phyloP scores from a whole-genome alignment of 2,113 vertebrate genomes.

The Gadus chalcogrammus region DNA sequence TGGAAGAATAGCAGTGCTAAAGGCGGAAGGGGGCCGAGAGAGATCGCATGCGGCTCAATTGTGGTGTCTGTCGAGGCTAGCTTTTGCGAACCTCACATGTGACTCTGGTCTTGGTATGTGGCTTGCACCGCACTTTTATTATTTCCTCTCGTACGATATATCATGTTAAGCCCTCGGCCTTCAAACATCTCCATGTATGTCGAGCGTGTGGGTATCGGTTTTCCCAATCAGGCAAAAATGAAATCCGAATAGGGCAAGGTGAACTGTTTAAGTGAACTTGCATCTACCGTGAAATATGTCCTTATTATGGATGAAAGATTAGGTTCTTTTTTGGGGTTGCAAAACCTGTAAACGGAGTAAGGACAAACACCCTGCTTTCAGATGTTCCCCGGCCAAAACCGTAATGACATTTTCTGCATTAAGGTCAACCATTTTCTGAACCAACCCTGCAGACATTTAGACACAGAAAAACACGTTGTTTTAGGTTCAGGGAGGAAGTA shows the following conservation, averaged over 20 bases:
- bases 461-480: conserved; percentile 29
- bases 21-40: conserved; percentile 34
- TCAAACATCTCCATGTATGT: conserved; percentile 41
- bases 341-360: conserved; percentile 55
- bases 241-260: conserved; percentile 66
- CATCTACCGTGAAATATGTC: conserved; percentile 74
- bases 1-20: conserved; percentile 33
- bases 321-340: conserved; percentile 55
- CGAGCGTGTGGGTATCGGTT: conserved; percentile 50
- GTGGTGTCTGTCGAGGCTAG: no score
- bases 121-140: conserved; percentile 7
- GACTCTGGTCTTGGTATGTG: conserved; percentile 47
- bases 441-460: conserved; percentile 53
- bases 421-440: conserved; percentile 47
- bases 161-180: conserved; percentile 58
- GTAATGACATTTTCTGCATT: conserved; percentile 69
- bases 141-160: conserved; percentile 48
- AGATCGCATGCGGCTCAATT: no score
- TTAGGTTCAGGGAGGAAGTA: conserved; percentile 56
- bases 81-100: conserved; percentile 17
- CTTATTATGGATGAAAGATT: conserved; percentile 66
- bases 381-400: conserved; percentile 45
- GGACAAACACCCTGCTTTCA: conserved; percentile 45
- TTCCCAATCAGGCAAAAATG: conserved; percentile 60
- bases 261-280: conserved; percentile 72